A percentile compares a stretch with the other conserved stretches of the same genome.
Evolutionary conservation across 1,140 invertebrate genomes (phyloP).

Genomic region (Archivesica marissinica): DNA sequence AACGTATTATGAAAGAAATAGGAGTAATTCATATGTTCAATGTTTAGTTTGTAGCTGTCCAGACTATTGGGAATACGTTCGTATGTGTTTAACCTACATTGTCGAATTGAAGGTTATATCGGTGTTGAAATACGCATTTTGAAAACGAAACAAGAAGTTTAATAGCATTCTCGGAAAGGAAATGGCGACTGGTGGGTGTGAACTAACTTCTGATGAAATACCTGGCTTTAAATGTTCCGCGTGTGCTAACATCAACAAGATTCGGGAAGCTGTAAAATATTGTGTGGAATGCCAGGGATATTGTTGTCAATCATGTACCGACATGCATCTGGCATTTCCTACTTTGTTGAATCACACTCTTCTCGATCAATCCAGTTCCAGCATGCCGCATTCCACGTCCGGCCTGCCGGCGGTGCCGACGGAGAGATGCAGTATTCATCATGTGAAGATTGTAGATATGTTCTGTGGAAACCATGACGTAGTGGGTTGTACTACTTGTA

Average conservation of each 20-base stretch:
- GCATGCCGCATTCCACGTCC: too few species aligned
- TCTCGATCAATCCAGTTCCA: neutral
- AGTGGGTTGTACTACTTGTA: conserved; percentile 1
- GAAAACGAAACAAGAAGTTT: too few species aligned
- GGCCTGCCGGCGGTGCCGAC: neutral
- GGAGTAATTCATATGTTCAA: too few species aligned
- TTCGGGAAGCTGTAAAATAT: conserved; percentile 1
- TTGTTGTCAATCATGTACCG: conserved; percentile 4
- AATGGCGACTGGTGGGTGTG: conserved; percentile 11
- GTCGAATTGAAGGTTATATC: too few species aligned
- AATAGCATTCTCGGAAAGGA: too few species aligned
- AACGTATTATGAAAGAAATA: too few species aligned
- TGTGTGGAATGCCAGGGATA: conserved; percentile 30
- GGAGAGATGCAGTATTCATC: conserved; percentile 4
- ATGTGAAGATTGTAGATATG: conserved; percentile 2
- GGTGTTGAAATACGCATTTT: too few species aligned
- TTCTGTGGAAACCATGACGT: conserved; percentile 20
- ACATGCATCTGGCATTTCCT: neutral
- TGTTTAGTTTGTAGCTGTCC: too few species aligned
- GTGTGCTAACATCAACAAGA: neutral
- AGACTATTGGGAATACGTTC: too few species aligned
- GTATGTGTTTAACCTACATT: too few species aligned
- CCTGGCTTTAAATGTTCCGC: conserved; percentile 8
- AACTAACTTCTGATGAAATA: neutral
- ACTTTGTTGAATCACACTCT: neutral